These are phyloP conservation scores for Scomberomorus guttatus DNA, from an alignment of 2,797 vertebrate species.

Conservation along the genomic window DNA sequence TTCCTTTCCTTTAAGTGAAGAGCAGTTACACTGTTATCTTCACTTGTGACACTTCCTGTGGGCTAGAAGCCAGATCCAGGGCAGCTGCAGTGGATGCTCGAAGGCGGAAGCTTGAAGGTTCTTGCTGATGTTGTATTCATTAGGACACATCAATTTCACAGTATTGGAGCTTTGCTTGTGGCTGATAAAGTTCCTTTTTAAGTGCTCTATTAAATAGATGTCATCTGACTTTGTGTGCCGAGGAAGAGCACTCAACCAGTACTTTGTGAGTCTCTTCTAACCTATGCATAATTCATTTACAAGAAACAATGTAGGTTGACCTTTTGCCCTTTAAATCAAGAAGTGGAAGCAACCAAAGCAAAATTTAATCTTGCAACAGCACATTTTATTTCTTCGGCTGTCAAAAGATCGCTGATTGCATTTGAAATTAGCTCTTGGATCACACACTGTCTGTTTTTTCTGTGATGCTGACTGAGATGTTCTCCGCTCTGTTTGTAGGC, in stretches of 20 bases:
- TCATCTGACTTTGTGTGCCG: background rate
- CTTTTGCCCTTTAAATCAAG: conserved; percentile 19
- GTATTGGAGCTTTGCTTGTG: background rate
- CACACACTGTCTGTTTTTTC: background rate
- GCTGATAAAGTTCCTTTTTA: background rate
- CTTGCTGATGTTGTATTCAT: conserved; percentile 27
- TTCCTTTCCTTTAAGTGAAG: conserved; percentile 9
- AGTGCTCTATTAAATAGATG: conserved; percentile 2
- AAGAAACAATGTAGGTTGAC: background rate
- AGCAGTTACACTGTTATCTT: conserved; percentile 8
- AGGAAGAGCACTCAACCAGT: conserved; percentile 23
- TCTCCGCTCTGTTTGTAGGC: conserved; percentile 80
- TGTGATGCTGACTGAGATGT: conserved; percentile 15
- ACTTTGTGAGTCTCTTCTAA: conserved; percentile 31
- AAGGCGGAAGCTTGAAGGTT: background rate
- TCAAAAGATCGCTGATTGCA: background rate
- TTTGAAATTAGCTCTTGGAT: conserved; percentile 5
- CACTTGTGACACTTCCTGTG: conserved; percentile 32
- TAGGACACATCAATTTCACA: background rate
- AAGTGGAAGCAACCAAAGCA: conserved; percentile 18
- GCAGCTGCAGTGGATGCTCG: background rate
- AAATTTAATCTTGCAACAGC: background rate
- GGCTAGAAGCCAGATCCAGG: conserved; percentile 3
- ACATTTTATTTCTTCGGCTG: conserved; percentile 3
- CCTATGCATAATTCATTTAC: conserved; percentile 55